Evolutionary conservation across 2,113 vertebrate species (phyloP).

Genomic region (Campylomormyrus tamandua): DNA sequence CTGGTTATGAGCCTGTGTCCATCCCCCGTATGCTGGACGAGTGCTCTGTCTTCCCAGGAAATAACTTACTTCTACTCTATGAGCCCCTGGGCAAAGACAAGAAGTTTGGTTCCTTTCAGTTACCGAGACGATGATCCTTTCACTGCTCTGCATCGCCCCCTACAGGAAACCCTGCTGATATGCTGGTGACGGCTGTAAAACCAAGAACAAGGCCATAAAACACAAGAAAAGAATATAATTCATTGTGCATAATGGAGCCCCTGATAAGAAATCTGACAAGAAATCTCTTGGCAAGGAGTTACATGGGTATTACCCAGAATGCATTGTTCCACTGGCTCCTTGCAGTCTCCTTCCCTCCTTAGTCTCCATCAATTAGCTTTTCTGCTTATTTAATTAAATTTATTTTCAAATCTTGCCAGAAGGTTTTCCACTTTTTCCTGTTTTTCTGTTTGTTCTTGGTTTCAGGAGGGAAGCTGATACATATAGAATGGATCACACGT

Average conservation of each 20-base stretch:
- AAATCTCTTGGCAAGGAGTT: neutral
- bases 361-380: neutral
- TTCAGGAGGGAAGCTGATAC: neutral
- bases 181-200: neutral
- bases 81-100: neutral
- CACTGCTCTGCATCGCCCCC: neutral
- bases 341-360: neutral
- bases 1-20: neutral
- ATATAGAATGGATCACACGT: constrained; percentile 11
- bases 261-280: neutral
- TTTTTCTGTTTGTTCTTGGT: neutral
- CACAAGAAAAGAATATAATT: neutral
- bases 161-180: neutral
- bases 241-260: neutral
- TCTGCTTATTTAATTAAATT: neutral
- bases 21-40: neutral
- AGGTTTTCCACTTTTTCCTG: neutral
- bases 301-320: neutral
- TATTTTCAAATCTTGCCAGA: neutral
- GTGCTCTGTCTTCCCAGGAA: neutral
- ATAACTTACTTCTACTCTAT: neutral
- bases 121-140: neutral
- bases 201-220: neutral
- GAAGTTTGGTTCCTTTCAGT: neutral
- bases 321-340: neutral